Conservation (phyloP, 1,140 invertebrate species). For the Neocloeon triangulifer region DNA sequence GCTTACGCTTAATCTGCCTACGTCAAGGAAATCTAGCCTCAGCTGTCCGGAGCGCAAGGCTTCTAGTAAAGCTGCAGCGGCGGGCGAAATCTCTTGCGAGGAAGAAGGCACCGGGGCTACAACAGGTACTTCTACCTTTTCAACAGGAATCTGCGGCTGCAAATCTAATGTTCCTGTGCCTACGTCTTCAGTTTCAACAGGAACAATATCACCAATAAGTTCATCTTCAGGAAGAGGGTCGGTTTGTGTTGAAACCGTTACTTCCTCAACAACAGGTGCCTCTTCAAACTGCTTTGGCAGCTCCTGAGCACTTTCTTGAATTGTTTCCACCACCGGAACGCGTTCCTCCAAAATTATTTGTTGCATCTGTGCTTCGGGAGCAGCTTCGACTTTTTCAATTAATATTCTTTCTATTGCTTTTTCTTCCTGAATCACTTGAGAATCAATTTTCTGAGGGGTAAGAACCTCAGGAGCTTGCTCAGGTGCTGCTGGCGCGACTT, state of each 20-base stretch:
- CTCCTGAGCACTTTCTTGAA: too few species aligned
- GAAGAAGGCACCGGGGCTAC: neutral
- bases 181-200: conserved; percentile 2
- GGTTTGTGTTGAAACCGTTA: conserved; percentile 54
- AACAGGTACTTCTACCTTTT: conserved; percentile 5
- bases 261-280: conserved; percentile 28
- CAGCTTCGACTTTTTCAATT: too few species aligned
- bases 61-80: conserved; percentile 14
- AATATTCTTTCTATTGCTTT: too few species aligned
- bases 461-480: too few species aligned
- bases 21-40: conserved; percentile 47
- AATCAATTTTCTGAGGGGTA: too few species aligned
- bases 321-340: too few species aligned
- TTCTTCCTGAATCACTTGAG: too few species aligned
- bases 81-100: conserved; percentile 10
- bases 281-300: too few species aligned
- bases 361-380: too few species aligned
- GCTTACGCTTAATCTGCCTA: conserved; percentile 47
- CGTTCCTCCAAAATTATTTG: too few species aligned
- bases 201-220: conserved; percentile 35
- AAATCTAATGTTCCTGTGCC: conserved; percentile 3
- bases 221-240: conserved; percentile 59
- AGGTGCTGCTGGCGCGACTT: too few species aligned
- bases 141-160: too few species aligned
- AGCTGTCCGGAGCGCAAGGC: conserved; percentile 25